Base-by-base conservation (phyloP, 2,113 vertebrate genomes). In the Ifrita kowaldi region DNA sequence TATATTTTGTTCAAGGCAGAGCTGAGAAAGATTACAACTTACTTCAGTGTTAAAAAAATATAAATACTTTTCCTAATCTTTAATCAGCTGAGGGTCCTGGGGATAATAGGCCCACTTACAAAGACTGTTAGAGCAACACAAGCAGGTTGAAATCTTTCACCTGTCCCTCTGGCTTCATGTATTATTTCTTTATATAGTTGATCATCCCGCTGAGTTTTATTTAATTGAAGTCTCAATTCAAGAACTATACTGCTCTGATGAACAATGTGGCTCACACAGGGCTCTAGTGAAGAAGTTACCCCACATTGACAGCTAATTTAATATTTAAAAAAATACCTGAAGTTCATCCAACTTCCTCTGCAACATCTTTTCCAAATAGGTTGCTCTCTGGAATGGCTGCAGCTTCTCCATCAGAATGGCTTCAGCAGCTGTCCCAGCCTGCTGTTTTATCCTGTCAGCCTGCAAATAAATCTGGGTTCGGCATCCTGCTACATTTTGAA, bases 291-390 rank as follows among this genome's bases (percentile, higher is more conserved):
- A 90, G 47, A 76, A 42, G n/a, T 16, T n/a, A 52, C 27, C 5
- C 37, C 11, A 42, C 49, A 75, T 7, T 42, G 65, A 69, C 78
- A 93, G 59, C 42, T 78, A 77, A 89, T 28, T 23, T 42, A 89
- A 47, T 46, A 60, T 22, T 74, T 1, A 67, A 55, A 44, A 50
- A 84, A 30, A 30, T 93, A 99, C 99, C 98, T 98, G 97, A 78
- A 99, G 97, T 44, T 98, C 98, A 47, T 94, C 84, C 82, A 96
- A 87, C 87, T 98, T 99, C 86, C 68, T 83, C 39, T 95, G 94
- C 47, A 99, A 89, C 49, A 91, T 96, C 92, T 97, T 97, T 75
- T 98, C 96, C 94, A 99, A 94, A 96, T 97, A 98, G 56, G 97
- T 87, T 62, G 98, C 95, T 33, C 97, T 98, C 37, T 98, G 98